These are phyloP conservation scores for Enteromius trimaculatus DNA, from an alignment of 2,797 vertebrate species.

Conservation along the genomic window DNA sequence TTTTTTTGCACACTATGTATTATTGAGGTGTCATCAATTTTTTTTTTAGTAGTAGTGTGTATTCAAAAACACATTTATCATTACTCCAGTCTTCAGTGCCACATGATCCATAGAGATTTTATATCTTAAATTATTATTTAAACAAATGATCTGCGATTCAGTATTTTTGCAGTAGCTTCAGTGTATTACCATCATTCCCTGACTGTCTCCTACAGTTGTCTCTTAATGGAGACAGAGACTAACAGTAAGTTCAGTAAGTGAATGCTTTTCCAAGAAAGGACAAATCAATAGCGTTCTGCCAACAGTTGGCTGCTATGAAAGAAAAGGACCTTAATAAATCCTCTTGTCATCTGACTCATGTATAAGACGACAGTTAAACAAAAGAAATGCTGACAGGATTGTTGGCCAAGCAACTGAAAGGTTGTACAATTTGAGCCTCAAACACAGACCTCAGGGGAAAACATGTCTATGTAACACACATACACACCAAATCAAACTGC, in stretches of 20 bases:
- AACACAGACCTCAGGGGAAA: background rate
- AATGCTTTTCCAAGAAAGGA: slow-evolving; percentile 24
- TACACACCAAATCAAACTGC: background rate
- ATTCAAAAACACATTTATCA: background rate
- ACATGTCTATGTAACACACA: slow-evolving; percentile 9
- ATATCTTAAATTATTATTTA: background rate
- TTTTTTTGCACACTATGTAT: background rate
- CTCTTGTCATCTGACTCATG: slow-evolving; percentile 14
- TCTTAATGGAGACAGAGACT: slow-evolving; percentile 20
- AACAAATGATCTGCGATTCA: background rate
- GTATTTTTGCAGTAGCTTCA: background rate
- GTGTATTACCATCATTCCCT: background rate
- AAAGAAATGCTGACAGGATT: slow-evolving; percentile 9
- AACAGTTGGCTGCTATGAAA: slow-evolving; percentile 8
- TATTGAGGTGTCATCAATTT: background rate
- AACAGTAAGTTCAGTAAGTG: slow-evolving; percentile 1
- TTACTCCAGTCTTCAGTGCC: background rate
- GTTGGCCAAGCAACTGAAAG: slow-evolving; percentile 2
- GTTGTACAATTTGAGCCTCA: background rate
- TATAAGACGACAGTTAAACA: slow-evolving; percentile 18
- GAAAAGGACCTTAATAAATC: slow-evolving; percentile 24
- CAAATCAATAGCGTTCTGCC: background rate
- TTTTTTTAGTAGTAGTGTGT: too few species aligned
- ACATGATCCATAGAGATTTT: background rate
- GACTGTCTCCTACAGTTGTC: background rate